Percentiles rank a stretch among this genome's conserved stretches.
phyloP scores from a whole-genome alignment of 2,113 vertebrate species.

The Megaceryle maxima region DNA sequence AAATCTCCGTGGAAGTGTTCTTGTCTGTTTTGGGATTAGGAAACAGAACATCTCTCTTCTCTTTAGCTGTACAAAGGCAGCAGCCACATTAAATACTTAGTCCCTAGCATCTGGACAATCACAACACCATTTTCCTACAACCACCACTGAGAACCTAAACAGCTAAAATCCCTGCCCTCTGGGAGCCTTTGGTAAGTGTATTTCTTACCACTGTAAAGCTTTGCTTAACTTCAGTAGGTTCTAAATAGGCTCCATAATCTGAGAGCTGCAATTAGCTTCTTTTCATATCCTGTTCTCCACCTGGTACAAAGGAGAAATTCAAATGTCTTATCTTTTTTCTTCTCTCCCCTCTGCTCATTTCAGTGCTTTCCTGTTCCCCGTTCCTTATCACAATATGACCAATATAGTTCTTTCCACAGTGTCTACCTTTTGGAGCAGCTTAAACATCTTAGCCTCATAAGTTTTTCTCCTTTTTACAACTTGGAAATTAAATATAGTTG shows the following conservation, averaged over 20 bases:
- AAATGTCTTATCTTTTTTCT: neutral
- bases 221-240: neutral
- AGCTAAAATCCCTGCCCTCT: neutral
- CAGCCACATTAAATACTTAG: accelerated
- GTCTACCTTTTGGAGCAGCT: neutral
- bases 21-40: neutral
- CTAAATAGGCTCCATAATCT: neutral
- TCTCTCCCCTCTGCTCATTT: neutral
- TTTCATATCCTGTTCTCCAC: neutral
- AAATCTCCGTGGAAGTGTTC: neutral
- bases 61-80: neutral
- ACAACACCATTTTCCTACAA: neutral
- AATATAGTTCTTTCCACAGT: neutral
- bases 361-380: neutral
- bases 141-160: neutral
- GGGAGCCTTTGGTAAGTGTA: neutral
- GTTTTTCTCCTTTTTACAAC: neutral
- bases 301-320: neutral
- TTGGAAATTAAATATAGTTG: neutral
- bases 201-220: neutral
- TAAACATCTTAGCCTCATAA: neutral
- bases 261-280: neutral
- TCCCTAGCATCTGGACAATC: neutral
- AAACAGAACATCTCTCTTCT: neutral
- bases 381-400: neutral